phyloP scores from a whole-genome alignment of 2,888 invertebrate genomes.

The Allophyes oxyacanthae region DNA sequence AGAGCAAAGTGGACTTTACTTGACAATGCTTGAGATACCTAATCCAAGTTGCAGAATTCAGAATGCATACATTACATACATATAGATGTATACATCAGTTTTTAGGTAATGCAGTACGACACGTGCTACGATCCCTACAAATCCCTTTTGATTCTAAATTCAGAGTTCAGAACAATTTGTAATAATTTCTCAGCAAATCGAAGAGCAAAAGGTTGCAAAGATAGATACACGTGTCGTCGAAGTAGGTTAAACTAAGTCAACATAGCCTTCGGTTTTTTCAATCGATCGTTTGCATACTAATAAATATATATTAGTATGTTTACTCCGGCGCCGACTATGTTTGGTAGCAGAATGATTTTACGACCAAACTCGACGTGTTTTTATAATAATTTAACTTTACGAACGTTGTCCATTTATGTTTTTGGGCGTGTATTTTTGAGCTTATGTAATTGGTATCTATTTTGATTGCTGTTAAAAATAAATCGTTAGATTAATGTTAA shows the following conservation, averaged over 20 bases:
- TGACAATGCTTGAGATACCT: too few species aligned
- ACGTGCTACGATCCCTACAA: too few species aligned
- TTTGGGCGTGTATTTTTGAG: conserved; percentile 20
- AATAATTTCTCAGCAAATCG: too few species aligned
- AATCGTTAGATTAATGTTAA: too few species aligned
- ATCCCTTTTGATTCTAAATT: too few species aligned
- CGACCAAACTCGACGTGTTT: conserved; percentile 24
- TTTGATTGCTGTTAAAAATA: conserved; percentile 19
- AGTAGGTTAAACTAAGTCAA: conserved; percentile 7
- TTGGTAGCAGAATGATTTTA: conserved; percentile 20
- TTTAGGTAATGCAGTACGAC: too few species aligned
- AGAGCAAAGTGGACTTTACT: too few species aligned
- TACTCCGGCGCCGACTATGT: conserved; percentile 19
- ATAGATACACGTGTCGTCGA: conserved; percentile 1
- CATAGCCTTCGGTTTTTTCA: conserved; percentile 32
- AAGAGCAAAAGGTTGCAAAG: background rate
- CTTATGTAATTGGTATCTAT: conserved; percentile 14
- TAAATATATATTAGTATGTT: conserved; percentile 2
- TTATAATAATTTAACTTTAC: conserved; percentile 29
- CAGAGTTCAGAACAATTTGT: too few species aligned
- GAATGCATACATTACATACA: too few species aligned
- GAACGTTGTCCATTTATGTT: conserved; percentile 6
- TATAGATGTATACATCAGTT: too few species aligned
- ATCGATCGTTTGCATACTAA: conserved; percentile 29
- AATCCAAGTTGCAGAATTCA: too few species aligned